Evolutionary conservation across 2,888 invertebrate species (phyloP), one percentile per base, ranked within the genome.

Genomic region (Furcula furcula): DNA sequence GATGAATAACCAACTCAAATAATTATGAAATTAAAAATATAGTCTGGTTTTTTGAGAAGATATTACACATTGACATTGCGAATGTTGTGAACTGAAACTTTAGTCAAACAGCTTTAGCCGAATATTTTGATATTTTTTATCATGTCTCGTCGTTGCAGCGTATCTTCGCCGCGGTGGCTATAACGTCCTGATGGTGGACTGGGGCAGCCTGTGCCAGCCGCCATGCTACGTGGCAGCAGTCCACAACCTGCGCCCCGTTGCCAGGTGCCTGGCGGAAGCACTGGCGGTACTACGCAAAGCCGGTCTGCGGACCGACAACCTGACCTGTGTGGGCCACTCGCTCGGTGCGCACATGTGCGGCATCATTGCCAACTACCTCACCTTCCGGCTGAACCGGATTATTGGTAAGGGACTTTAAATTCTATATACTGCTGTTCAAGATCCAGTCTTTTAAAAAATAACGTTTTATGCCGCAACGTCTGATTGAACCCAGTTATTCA

Each of bases 251-350:
- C 90, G 91, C 34, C 91, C 94, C 0, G 93, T 93, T 3, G 93
- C 94, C 0, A 90, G 91, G 35, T 95, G 95, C 65, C 88, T 92
- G 0, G 94, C 94, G 0, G 91, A 91, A 11, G 89, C 92, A 2
- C 73, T 94, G 23, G 91, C 90, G 3, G 82, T 85, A 2, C 78
- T 95, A 30, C 87, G 94, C 14, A 87, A 90, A 41, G 90, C 92
- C 2, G 94, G 94, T 0, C 76, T 94, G 25, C 83, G 91, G 31
- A 92, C 94, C 2, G 91, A 91, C 45, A 80, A 88, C 25, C 91
- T 94, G 20, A 93, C 93, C 0, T 95, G 95, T 67, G 93, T 95
- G 1, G 95, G 95, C 0, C 95, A 95, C 76, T 94, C 93, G 3
- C 80, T 93, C 22, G 95, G 95, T 0, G 94, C 94, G 0, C 95